Base-by-base conservation (phyloP, 2,888 invertebrate genomes). In the Heliothis peltigera region DNA sequence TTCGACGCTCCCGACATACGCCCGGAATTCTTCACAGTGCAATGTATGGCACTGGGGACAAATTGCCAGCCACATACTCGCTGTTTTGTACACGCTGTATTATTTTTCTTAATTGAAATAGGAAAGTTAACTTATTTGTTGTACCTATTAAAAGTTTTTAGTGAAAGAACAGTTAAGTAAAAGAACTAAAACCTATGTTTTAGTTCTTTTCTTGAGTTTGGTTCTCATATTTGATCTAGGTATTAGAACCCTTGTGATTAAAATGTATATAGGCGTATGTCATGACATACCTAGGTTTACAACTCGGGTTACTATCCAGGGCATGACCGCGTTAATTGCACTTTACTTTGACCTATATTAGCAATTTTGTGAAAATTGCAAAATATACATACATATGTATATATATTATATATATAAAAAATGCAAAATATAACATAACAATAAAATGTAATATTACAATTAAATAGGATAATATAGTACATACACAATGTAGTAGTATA, bases 11-110 rank as follows among this genome's bases (percentile, higher is more conserved):
- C 59, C 54, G 47, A 65, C 64, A 64, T 69, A 72, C 64, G 63
- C 48, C 63, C 51, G 56, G 51, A 61, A 75, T 80, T 80, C 69
- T 79, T 73, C 59, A 63, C 49, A 18, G 57, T 54, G 54, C 54
- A 71, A 73, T 79, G 67, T 69, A 67, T 61, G 63, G 55, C 42
- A 21, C 55, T 25, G 48, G 48, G 61, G 57, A 79, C 65, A 65
- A 73, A 67, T 67, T 73, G 52, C 61, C 28, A 4, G 54, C 54
- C 22, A 59, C 53, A 35, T 22, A 68, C 22, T 46, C 17, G 18
- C 43, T 55, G 52, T 61, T 61, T 53, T 53, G 48, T 63, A 53
- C 49, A 53, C 42, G 42, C 10, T 46, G 17, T 7, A 39, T 21
- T 49, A 63, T 71, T 65, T 56, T 57, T 59, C 61, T 57, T 73